Conservation (phyloP, 2,888 invertebrate species). For the Lydus trimaculatus region DNA sequence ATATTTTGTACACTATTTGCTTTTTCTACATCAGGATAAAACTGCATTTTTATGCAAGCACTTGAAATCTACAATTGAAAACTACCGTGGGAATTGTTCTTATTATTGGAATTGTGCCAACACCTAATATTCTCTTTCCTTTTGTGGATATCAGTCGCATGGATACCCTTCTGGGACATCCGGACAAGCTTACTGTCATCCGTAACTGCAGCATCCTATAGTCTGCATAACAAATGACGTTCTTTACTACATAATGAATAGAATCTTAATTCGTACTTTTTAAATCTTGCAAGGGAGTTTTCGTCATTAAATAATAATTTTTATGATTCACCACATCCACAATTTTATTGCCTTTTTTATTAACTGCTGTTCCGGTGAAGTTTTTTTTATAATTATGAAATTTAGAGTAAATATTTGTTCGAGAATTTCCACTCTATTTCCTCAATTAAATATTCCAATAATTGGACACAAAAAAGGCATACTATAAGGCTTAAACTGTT, state of each 20-base stretch:
- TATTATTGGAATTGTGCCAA: slow-evolving; percentile 15
- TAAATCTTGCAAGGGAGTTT: neutral
- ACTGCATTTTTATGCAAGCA: slow-evolving; percentile 3
- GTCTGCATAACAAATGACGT: neutral
- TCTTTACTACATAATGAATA: neutral
- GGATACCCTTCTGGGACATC: slow-evolving; percentile 13
- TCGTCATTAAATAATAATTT: too few species aligned
- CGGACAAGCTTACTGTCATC: slow-evolving; percentile 8
- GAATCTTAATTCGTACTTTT: neutral
- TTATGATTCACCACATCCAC: neutral
- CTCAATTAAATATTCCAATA: too few species aligned
- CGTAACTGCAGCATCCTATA: slow-evolving; percentile 4
- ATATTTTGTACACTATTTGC: slow-evolving; percentile 12
- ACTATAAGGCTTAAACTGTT: too few species aligned
- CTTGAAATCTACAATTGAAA: slow-evolving; percentile 3
- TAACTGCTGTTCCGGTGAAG: too few species aligned
- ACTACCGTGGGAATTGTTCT: slow-evolving; percentile 12
- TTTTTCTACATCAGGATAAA: neutral
- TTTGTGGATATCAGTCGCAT: slow-evolving; percentile 8
- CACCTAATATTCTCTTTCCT: slow-evolving; percentile 14
- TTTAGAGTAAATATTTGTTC: too few species aligned
- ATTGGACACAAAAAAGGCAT: too few species aligned
- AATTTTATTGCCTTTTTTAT: neutral
- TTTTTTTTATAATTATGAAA: too few species aligned
- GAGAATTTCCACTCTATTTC: too few species aligned